Percentiles rank a stretch among this genome's conserved stretches.
Evolutionary conservation across 2,888 invertebrate species (phyloP).

Genomic region (Clusia tigrina): DNA sequence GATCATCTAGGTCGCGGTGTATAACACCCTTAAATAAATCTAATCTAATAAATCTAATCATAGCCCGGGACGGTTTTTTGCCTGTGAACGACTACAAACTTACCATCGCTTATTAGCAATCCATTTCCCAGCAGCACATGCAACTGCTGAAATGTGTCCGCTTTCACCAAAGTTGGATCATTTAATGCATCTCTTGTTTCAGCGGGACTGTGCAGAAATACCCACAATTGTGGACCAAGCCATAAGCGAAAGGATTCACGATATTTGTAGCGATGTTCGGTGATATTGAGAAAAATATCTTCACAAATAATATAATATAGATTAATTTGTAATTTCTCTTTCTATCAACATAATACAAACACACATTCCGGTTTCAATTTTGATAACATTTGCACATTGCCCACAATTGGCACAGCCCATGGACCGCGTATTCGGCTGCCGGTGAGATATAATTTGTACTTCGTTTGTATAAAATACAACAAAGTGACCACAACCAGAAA

Average conservation of each 20-base stretch:
- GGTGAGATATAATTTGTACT: conserved; percentile 41
- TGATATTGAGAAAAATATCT: conserved; percentile 53
- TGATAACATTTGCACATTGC: conserved; percentile 58
- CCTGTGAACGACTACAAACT: no score
- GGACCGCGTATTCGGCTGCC: conserved; percentile 56
- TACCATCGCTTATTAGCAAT: conserved; percentile 57
- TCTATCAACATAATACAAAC: conserved; percentile 21
- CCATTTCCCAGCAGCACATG: conserved; percentile 59
- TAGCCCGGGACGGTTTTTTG: no score
- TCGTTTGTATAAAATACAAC: conserved; percentile 37
- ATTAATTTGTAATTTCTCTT: background rate
- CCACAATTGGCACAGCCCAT: conserved; percentile 56
- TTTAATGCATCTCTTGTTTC: conserved; percentile 57
- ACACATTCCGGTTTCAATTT: conserved; percentile 59
- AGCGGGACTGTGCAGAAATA: conserved; percentile 56
- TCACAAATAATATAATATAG: background rate
- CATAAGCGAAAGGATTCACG: conserved; percentile 55
- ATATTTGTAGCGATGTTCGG: conserved; percentile 48
- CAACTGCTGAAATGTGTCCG: conserved; percentile 54
- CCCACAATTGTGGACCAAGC: conserved; percentile 60
- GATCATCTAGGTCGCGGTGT: no score
- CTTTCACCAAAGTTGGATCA: conserved; percentile 49
- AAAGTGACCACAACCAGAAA: conserved; percentile 27
- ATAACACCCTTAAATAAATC: no score
- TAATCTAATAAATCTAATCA: no score